phyloP scores from a whole-genome alignment of 2,797 vertebrate species.

The Delichon dasypus region DNA sequence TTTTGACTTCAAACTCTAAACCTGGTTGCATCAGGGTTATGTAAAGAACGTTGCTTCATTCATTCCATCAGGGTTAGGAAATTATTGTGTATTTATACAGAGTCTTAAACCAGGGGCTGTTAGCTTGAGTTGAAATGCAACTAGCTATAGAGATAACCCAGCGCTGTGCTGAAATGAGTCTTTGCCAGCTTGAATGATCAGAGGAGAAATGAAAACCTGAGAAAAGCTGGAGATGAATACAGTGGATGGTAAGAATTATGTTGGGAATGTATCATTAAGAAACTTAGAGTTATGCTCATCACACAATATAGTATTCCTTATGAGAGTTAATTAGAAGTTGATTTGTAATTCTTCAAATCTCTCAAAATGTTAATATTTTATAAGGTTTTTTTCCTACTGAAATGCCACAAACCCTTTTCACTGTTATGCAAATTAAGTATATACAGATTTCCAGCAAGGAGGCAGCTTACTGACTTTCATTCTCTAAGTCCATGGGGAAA shows the following conservation, averaged over 20 bases:
- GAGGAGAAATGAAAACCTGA: not conserved
- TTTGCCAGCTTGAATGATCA: not conserved
- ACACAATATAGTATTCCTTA: not conserved
- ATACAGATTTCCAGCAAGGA: not conserved
- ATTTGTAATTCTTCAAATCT: not conserved
- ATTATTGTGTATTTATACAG: not conserved
- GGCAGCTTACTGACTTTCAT: not conserved
- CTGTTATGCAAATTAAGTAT: not conserved
- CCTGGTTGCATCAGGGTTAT: not conserved
- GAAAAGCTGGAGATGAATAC: not conserved
- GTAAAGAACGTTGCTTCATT: not conserved
- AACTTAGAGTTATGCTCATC: not conserved
- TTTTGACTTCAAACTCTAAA: not conserved
- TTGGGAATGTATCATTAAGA: not conserved
- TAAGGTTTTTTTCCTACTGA: not conserved
- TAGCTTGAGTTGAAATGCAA: not conserved
- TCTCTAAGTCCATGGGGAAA: not conserved
- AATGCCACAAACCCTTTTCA: not conserved
- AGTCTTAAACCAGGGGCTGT: not conserved
- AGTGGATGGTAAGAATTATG: not conserved
- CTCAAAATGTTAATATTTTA: conserved; percentile 1
- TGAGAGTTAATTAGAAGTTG: not conserved
- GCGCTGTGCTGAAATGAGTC: not conserved
- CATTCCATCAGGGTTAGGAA: not conserved
- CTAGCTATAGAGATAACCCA: not conserved